Conservation (phyloP, 2,797 vertebrate species). For the Rhadinocentrus ornatus region DNA sequence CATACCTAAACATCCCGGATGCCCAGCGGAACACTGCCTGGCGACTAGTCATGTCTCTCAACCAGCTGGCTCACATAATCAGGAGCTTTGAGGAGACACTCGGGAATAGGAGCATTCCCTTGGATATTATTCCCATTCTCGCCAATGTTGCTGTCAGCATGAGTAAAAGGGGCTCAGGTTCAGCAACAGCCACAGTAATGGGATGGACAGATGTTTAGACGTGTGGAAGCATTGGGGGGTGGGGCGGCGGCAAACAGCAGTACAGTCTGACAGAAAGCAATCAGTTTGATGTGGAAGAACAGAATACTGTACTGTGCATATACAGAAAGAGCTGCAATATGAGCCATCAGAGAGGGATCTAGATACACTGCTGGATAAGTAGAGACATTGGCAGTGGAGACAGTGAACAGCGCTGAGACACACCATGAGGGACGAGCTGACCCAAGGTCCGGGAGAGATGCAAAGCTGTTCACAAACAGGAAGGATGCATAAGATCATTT, state of each 20-base stretch:
- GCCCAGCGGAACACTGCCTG: constrained; percentile 54
- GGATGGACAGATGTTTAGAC: constrained; percentile 82
- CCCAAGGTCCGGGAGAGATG: constrained; percentile 7
- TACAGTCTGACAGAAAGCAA: constrained; percentile 78
- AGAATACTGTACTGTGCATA: constrained; percentile 69
- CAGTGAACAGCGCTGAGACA: constrained; percentile 19
- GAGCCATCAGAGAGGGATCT: constrained; percentile 70
- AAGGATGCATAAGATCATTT: neutral
- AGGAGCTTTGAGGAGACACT: constrained; percentile 73
- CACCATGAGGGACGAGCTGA: constrained; percentile 1
- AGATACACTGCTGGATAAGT: constrained; percentile 70
- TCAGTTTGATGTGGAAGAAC: constrained; percentile 80
- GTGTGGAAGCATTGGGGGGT: constrained; percentile 45
- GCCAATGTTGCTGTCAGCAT: constrained; percentile 71
- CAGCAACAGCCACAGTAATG: constrained; percentile 68
- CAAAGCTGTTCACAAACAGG: constrained; percentile 15
- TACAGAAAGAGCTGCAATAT: constrained; percentile 63
- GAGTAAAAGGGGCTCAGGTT: constrained; percentile 68
- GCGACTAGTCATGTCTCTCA: constrained; percentile 64
- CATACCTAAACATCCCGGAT: constrained; percentile 64
- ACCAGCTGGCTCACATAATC: constrained; percentile 79
- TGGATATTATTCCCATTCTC: constrained; percentile 72
- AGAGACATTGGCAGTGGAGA: constrained; percentile 51
- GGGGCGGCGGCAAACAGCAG: constrained; percentile 49
- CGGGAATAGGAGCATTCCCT: constrained; percentile 68